Base-by-base conservation (phyloP, 92 coral and sea anemone species). In the Galaxea fascicularis region DNA sequence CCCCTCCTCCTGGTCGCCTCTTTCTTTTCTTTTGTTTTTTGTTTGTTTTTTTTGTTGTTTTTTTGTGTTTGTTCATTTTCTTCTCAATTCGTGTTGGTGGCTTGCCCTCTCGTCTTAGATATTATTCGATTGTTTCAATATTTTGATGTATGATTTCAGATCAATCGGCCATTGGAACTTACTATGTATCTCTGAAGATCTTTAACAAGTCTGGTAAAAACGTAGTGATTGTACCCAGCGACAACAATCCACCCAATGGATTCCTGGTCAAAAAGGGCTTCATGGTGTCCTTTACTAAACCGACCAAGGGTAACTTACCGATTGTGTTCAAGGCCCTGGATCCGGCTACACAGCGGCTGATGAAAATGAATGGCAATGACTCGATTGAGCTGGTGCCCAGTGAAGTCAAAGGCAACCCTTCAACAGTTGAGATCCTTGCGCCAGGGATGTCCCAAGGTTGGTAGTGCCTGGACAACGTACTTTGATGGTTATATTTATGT, bases 181-280 rank as follows among this genome's bases (percentile, higher is more conserved):
- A 82, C 68, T 94, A 86, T 60, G 82, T 96, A 20, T 79, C 94
- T 29, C 30, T 96, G 87, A 96, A 89, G 82, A 78, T 96, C 70
- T 13, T 94, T 27, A 96, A 96, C 94, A 93, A 87, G 51, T 89
- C 96, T 6, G 96, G 95, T 45, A 88, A 91, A 76, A 81, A 88
- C 44, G 53, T 94, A 10, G 74, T 86, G 1, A 56, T 96, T 31
- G 85, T 82, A 53, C 84, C 98, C 1, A 90, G 90, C 68, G 98
- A 96, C 69, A 85, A 70, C 54, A 76, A 84, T 20, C 96, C 94
- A 0, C 57, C 78, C 2, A 74, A 82, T 64, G 94, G 92, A 10
- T 90, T 60, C 76, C 58, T 68, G 16, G 86, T 96, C 47, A 96
- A 90, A 72, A 87, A 82, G 46, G 95, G 89, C 65, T 86, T 77